A percentile compares a stretch with the other conserved stretches of the same genome.
phyloP scores from a whole-genome alignment of 2,888 invertebrate genomes.

The Drosophila histrio region DNA sequence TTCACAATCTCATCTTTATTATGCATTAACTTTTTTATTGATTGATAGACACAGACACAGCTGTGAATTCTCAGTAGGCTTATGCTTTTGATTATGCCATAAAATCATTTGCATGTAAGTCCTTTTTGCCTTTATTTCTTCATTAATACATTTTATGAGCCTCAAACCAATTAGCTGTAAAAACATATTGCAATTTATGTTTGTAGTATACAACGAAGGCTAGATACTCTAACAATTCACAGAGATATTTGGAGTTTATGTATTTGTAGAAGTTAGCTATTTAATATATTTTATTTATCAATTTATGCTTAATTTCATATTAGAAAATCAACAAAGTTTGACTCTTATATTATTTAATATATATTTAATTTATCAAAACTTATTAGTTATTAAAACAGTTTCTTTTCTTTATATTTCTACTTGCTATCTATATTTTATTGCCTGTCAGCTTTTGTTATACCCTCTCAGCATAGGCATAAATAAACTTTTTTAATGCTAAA shows the following conservation, averaged over 20 bases:
- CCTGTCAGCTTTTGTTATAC: background rate
- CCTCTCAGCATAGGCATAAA: background rate
- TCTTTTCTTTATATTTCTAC: background rate
- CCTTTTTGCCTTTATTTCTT: conserved; percentile 3
- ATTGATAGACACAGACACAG: conserved; percentile 34
- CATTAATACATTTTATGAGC: background rate
- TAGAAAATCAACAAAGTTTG: too few species aligned
- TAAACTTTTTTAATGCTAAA: conserved; percentile 53
- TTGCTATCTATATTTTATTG: background rate
- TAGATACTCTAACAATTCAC: conserved; percentile 3
- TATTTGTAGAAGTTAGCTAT: background rate
- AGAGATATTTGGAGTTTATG: background rate
- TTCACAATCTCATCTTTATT: background rate
- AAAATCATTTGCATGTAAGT: conserved; percentile 57
- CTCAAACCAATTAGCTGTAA: conserved; percentile 63
- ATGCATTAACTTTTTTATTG: background rate
- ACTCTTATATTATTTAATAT: background rate
- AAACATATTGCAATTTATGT: conserved; percentile 23
- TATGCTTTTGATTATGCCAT: conserved; percentile 22
- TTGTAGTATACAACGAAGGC: background rate
- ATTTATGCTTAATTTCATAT: too few species aligned
- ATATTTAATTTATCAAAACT: background rate
- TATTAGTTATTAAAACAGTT: too few species aligned
- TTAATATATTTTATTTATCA: too few species aligned
- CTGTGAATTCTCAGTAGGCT: conserved; percentile 42